Evolutionary conservation across 2,113 vertebrate genomes (phyloP).

Genomic region (Lagenorhynchus albirostris): DNA sequence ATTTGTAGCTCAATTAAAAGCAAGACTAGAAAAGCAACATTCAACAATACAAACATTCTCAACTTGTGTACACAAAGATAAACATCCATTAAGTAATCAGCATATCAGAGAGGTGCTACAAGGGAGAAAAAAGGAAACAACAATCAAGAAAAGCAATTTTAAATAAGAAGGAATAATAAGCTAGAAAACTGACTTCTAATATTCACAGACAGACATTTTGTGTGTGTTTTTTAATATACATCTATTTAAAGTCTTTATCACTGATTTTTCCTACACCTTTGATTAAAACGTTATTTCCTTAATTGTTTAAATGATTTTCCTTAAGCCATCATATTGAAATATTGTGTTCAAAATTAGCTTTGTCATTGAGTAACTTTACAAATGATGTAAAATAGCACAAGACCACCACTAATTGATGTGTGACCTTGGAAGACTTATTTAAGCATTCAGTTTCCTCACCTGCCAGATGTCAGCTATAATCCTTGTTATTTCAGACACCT

Average conservation of each 20-base stretch:
- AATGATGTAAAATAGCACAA: background rate
- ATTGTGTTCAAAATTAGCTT: conserved; percentile 1
- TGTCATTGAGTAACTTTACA: conserved; percentile 5
- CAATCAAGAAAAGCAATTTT: conserved; percentile 39
- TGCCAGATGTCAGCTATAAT: background rate
- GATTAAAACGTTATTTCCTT: conserved; percentile 39
- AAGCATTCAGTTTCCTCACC: background rate
- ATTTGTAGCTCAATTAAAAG: conserved; percentile 50
- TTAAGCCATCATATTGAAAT: background rate
- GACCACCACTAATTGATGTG: background rate
- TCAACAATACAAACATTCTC: conserved; percentile 55
- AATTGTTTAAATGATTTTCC: conserved; percentile 18
- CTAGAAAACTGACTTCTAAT: conserved; percentile 31
- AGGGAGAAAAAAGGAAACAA: background rate
- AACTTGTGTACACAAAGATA: conserved; percentile 26
- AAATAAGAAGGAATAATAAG: background rate
- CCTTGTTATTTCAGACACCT: background rate
- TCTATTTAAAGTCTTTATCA: conserved; percentile 33
- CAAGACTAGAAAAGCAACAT: background rate
- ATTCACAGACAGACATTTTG: background rate
- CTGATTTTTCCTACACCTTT: background rate
- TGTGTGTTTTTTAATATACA: background rate
- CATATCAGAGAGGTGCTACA: conserved; percentile 5
- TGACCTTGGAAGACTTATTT: background rate
- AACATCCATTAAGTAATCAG: conserved; percentile 52